Evolutionary conservation across 2,797 vertebrate species (phyloP), one percentile per base, ranked within the genome.

Genomic region (Falco biarmicus): DNA sequence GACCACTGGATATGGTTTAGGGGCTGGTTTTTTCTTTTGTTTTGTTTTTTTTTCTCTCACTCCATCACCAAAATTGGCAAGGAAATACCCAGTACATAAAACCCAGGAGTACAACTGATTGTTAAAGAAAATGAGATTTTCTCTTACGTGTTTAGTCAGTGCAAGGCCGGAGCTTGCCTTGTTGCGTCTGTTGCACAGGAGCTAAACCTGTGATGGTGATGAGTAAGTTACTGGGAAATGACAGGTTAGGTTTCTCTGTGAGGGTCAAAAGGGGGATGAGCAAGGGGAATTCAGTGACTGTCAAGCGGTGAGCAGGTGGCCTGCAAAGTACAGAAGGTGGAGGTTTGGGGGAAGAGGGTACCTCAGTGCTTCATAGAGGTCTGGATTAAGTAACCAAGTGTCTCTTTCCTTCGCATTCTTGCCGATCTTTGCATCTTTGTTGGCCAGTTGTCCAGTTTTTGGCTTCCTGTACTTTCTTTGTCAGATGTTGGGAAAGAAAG

Each of bases 21-120:
- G 26, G 10, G 4, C 4, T n/a, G 6, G 13, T 5, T n/a, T n/a
- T 21, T 25, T 12, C 22, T 34, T 13, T 16, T 41, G 5, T 41
- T 41, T 41, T 41, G 41, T 34, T 53, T 8, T 63, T 41, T 37
- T 9, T 17, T 29, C 11, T 4, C 3, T 4, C 7, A 3, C 6
- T 21, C 47, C 3, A 0, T 37, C 26, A 4, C 3, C 17, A 54
- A 22, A 73, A 39, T 57, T 76, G 15, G 17, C 6, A 5, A 20
- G 17, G 32, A 48, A 68, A 34, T 81, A 45, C 6, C 5, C 9
- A 5, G 4, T 16, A 2, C 37, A 7, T 83, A 16, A 19, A 83
- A 54, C 28, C 76, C 29, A 29, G 17, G 13, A n/a, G 5, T 26
- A 29, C 3, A 75, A 7, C 15, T 6, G 16, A 5, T n/a, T 34